Percentiles rank a stretch among this genome's conserved stretches.
Evolutionary conservation across 2,113 vertebrate genomes (phyloP).

Genomic region (Pluvialis apricaria): DNA sequence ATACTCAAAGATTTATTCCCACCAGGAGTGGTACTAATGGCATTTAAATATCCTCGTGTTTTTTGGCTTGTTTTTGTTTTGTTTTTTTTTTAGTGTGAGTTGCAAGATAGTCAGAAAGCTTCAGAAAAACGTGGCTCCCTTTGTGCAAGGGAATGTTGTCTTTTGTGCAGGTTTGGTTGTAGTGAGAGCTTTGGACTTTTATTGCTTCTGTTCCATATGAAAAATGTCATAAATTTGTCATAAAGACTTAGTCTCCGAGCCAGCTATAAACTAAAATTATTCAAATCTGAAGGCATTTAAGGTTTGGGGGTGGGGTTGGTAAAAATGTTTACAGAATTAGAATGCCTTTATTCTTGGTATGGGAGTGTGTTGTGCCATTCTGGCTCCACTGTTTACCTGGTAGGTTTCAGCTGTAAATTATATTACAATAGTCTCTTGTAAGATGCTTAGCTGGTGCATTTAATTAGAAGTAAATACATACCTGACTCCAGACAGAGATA

Average conservation of each 20-base stretch:
- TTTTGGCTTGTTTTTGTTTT: too few species aligned
- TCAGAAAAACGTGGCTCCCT: background rate
- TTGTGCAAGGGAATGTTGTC: background rate
- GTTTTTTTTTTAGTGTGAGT: background rate
- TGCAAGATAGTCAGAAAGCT: background rate
- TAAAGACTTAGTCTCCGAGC: background rate
- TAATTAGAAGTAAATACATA: constrained; percentile 46
- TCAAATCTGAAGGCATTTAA: background rate
- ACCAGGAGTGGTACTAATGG: background rate
- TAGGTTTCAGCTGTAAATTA: constrained; percentile 8
- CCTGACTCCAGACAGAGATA: constrained; percentile 37
- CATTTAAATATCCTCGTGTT: background rate
- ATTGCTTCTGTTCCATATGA: background rate
- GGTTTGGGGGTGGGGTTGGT: background rate
- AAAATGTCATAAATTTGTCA: background rate
- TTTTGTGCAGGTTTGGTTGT: background rate
- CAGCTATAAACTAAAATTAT: background rate
- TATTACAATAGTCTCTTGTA: background rate
- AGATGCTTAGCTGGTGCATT: background rate
- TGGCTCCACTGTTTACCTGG: background rate
- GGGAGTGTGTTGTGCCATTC: background rate
- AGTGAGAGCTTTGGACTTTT: background rate
- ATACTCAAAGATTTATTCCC: background rate
- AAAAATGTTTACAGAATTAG: background rate
- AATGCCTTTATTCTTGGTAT: background rate